Conservation (phyloP, 2,888 invertebrate species). For the Mechanitis mazaeus region DNA sequence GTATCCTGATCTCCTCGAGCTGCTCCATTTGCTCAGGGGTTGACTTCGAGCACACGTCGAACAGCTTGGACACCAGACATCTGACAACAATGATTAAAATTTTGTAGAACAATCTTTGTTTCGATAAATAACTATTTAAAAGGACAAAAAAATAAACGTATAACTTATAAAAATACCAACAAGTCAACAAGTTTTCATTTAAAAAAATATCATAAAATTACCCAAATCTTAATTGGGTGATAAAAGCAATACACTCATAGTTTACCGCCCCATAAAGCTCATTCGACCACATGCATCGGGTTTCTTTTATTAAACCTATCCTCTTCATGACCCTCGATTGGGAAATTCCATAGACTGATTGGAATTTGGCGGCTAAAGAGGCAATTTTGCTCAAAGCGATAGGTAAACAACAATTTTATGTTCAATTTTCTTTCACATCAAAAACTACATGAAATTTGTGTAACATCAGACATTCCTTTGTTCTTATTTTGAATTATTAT, state of each 20-base stretch:
- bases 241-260: background rate
- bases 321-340: slow-evolving; percentile 30
- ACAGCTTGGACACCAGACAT: slow-evolving; percentile 93
- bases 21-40: slow-evolving; percentile 95
- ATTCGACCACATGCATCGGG: slow-evolving; percentile 16
- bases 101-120: too few relatives aligned
- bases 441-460: too few relatives aligned
- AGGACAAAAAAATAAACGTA: too few relatives aligned
- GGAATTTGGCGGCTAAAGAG: slow-evolving; percentile 24
- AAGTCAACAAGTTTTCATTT: background rate
- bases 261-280: slow-evolving; percentile 3
- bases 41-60: slow-evolving; percentile 95
- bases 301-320: slow-evolving; percentile 31
- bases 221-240: background rate
- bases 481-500: too few relatives aligned
- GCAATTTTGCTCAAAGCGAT: slow-evolving; percentile 21
- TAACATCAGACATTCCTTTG: too few relatives aligned
- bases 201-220: background rate
- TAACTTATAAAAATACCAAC: background rate
- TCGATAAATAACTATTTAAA: too few relatives aligned
- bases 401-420: slow-evolving; percentile 3
- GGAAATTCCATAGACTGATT: slow-evolving; percentile 30
- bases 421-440: too few relatives aligned
- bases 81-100: slow-evolving; percentile 57
- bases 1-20: slow-evolving; percentile 93